These are phyloP conservation scores for Eulemur rubriventer DNA, from an alignment of 2,797 vertebrate species.

Conservation along the genomic window DNA sequence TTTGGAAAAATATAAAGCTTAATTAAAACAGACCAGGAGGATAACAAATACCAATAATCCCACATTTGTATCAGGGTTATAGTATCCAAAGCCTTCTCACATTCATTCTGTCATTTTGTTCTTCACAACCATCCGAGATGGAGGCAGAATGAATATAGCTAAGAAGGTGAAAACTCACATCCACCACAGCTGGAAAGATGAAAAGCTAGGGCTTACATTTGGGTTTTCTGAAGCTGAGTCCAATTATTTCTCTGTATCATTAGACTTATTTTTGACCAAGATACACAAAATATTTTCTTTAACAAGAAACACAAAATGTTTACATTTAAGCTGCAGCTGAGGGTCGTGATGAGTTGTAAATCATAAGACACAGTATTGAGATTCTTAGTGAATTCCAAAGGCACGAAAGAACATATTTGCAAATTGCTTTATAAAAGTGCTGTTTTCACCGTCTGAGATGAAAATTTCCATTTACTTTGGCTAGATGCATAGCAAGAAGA, in stretches of 20 bases:
- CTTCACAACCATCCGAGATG: not conserved
- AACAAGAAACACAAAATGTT: not conserved
- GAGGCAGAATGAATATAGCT: not conserved
- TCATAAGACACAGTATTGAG: not conserved
- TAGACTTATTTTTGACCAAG: not conserved
- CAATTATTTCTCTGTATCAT: not conserved
- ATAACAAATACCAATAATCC: not conserved
- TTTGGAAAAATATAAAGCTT: not conserved
- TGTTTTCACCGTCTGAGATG: not conserved
- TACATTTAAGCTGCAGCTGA: not conserved
- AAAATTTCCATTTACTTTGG: not conserved
- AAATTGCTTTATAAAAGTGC: not conserved
- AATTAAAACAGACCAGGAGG: not conserved
- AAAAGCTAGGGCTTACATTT: not conserved
- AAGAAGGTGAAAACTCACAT: not conserved
- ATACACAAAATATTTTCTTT: not conserved
- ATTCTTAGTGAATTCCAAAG: not conserved
- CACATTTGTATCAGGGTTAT: not conserved
- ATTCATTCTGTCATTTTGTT: not conserved
- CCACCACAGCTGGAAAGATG: not conserved
- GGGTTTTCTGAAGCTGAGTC: not conserved
- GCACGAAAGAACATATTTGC: not conserved
- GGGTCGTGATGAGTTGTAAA: not conserved
- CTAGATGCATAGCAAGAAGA: not conserved
- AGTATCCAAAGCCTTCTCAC: not conserved